Percentiles rank a stretch among this genome's conserved stretches.
phyloP scores from a whole-genome alignment of 2,113 vertebrate species.

The Lepisosteus oculatus region DNA sequence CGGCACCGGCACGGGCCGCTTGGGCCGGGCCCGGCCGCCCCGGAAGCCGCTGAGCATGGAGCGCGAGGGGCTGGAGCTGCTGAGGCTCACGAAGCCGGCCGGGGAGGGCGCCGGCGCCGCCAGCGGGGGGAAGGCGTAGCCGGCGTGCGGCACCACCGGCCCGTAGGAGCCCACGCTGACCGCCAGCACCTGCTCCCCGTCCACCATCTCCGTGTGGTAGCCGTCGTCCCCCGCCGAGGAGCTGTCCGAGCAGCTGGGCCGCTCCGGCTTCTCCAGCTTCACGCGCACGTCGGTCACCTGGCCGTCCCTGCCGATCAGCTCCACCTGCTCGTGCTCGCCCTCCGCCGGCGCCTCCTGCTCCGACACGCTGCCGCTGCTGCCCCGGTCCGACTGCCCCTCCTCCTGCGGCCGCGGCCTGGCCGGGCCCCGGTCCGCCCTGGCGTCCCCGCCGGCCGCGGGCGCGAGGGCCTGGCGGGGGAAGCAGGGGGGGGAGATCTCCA shows the following conservation, averaged over 20 bases:
- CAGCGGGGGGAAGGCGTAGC: slow-evolving; percentile 80
- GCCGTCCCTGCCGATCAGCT: slow-evolving; percentile 82
- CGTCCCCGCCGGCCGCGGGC: slow-evolving; percentile 59
- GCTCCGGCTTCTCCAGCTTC: slow-evolving; percentile 88
- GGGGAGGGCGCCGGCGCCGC: slow-evolving; percentile 70
- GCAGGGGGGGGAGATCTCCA: slow-evolving; percentile 94
- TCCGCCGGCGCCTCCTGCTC: slow-evolving; percentile 91
- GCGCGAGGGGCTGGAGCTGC: slow-evolving; percentile 85
- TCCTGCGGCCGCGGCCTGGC: slow-evolving; percentile 71
- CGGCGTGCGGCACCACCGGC: slow-evolving; percentile 79
- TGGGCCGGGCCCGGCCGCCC: slow-evolving; percentile 83
- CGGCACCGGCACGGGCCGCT: slow-evolving; percentile 63
- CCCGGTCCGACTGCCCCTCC: slow-evolving; percentile 91
- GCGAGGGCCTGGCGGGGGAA: slow-evolving; percentile 78
- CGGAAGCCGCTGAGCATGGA: slow-evolving; percentile 89
- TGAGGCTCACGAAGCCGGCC: slow-evolving; percentile 77
- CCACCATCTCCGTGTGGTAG: slow-evolving; percentile 94
- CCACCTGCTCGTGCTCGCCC: slow-evolving; percentile 85
- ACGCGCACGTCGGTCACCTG: slow-evolving; percentile 90
- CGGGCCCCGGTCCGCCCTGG: slow-evolving; percentile 65
- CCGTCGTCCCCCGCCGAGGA: slow-evolving; percentile 94
- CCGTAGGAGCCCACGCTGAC: slow-evolving; percentile 91
- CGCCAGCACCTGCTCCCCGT: slow-evolving; percentile 91
- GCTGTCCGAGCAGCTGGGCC: slow-evolving; percentile 91
- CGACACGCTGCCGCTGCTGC: slow-evolving; percentile 87